A percentile compares a stretch with the other conserved stretches of the same genome.
These are phyloP conservation scores for Macrocentrus cingulum DNA, from an alignment of 1,140 invertebrate species.

Conservation along the genomic window DNA sequence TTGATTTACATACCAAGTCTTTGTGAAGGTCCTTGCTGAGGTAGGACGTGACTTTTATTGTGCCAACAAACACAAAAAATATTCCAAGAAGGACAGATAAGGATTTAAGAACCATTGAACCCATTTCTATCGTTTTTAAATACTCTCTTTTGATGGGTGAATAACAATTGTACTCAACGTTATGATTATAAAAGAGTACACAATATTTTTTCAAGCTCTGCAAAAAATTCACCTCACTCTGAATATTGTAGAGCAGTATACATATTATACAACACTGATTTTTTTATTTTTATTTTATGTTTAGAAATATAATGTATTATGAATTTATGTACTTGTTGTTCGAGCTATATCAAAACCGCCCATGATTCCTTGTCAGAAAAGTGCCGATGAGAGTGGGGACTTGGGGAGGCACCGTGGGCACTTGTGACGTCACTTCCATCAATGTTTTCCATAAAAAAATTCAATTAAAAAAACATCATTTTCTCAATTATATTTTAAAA, in stretches of 20 bases:
- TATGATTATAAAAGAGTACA: no score
- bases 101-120: constrained; percentile 84
- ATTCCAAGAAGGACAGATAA: constrained; percentile 88
- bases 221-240: not conserved
- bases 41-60: constrained; percentile 86
- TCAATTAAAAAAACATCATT: no score
- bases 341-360: constrained; percentile 14
- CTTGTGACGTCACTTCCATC: constrained; percentile 9
- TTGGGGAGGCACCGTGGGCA: not conserved
- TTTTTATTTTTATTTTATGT: constrained; percentile 9
- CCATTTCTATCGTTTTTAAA: constrained; percentile 48
- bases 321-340: constrained; percentile 3
- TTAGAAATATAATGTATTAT: constrained; percentile 7
- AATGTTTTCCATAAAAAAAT: no score
- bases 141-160: not conserved
- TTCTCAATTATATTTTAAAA: no score
- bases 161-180: no score
- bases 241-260: no score
- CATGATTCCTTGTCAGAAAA: constrained; percentile 10
- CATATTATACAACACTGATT: no score
- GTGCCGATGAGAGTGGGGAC: not conserved
- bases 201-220: no score
- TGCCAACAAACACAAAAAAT: constrained; percentile 94
- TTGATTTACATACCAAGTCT: constrained; percentile 81
- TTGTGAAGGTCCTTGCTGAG: constrained; percentile 94